phyloP scores from a whole-genome alignment of 2,113 vertebrate genomes.

The Maccullochella peelii region DNA sequence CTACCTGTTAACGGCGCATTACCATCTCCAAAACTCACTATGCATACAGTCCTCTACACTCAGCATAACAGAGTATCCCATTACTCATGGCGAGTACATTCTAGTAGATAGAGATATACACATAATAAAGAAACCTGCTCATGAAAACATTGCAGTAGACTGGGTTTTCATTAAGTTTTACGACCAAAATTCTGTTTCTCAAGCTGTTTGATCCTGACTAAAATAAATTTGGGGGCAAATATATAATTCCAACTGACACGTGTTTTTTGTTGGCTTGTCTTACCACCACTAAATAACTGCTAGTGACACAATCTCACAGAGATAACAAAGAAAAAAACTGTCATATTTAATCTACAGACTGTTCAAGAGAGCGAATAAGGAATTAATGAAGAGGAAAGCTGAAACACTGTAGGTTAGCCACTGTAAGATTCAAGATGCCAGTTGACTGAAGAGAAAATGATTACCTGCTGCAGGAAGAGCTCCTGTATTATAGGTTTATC shows the following conservation, averaged over 20 bases:
- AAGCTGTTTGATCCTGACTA: background rate
- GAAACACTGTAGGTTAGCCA: background rate
- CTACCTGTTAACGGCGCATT: background rate
- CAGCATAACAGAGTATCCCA: background rate
- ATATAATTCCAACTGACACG: too few relatives aligned
- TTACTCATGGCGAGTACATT: background rate
- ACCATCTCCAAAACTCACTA: background rate
- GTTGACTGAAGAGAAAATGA: conserved; percentile 21
- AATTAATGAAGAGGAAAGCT: conserved; percentile 6
- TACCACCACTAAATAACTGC: background rate
- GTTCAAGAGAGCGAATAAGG: background rate
- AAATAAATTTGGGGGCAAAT: too few relatives aligned
- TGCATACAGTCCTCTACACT: background rate
- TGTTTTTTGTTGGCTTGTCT: background rate
- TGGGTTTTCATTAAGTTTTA: too few relatives aligned
- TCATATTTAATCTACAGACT: background rate
- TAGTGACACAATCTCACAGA: background rate
- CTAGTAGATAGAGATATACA: background rate
- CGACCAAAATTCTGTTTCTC: too few relatives aligned
- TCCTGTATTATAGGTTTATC: conserved; percentile 23
- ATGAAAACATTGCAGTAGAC: background rate
- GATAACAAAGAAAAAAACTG: background rate
- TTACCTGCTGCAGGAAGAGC: conserved; percentile 30
- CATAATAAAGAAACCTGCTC: background rate
- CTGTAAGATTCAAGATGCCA: background rate